These are phyloP conservation scores for Cricetomys ansorgei DNA, from an alignment of 2,113 vertebrate species.

Conservation along the genomic window DNA sequence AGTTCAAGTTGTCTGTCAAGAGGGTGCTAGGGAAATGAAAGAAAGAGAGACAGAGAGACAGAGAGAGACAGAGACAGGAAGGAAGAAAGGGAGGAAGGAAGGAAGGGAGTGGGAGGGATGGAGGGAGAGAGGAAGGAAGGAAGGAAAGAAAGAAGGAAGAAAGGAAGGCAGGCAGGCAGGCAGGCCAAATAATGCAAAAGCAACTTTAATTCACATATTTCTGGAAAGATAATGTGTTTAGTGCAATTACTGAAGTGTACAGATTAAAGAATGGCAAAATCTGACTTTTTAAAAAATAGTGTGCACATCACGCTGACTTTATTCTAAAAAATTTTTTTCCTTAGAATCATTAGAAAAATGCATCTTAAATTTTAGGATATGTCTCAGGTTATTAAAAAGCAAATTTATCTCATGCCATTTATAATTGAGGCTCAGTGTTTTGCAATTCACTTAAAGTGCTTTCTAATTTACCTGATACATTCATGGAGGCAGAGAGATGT, in stretches of 20 bases:
- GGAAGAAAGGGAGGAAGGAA: background rate
- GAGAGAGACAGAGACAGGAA: background rate
- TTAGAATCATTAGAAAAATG: slow-evolving; percentile 54
- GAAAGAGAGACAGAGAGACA: background rate
- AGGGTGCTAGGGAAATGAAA: background rate
- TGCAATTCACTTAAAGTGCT: slow-evolving; percentile 26
- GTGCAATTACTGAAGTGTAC: slow-evolving; percentile 39
- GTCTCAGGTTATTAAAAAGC: slow-evolving; percentile 32
- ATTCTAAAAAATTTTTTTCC: slow-evolving; percentile 44
- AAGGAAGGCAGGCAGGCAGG: too few species aligned
- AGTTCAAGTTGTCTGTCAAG: slow-evolving; percentile 64
- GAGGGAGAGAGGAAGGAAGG: background rate
- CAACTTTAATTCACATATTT: slow-evolving; percentile 37
- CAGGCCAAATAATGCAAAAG: slow-evolving; percentile 57
- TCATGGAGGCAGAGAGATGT: background rate
- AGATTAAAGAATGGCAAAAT: slow-evolving; percentile 40
- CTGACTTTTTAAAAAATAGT: slow-evolving; percentile 38
- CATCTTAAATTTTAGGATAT: slow-evolving; percentile 45
- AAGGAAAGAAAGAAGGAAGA: background rate
- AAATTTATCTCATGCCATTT: slow-evolving; percentile 13
- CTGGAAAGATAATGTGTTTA: slow-evolving; percentile 44
- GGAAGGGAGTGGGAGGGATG: too few species aligned
- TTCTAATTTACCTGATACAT: slow-evolving; percentile 38
- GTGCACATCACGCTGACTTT: slow-evolving; percentile 48
- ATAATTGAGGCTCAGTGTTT: background rate